A percentile compares a stretch with the other conserved stretches of the same genome.
Evolutionary conservation across 2,888 invertebrate species (phyloP).

Genomic region (Catocala fraxini): DNA sequence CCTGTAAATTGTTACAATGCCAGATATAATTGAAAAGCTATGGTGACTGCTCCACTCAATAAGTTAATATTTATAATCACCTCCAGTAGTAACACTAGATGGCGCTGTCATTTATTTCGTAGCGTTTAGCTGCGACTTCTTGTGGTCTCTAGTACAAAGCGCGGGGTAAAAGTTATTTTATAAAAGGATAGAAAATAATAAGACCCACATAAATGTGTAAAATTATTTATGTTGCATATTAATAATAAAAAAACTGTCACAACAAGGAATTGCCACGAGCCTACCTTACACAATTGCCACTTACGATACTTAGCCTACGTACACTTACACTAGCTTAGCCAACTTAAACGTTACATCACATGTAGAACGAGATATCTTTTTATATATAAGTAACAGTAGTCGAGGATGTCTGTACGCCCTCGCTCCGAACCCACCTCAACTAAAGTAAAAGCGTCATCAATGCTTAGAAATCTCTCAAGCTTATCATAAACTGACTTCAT

Average conservation of each 20-base stretch:
- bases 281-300: conserved; percentile 73
- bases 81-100: too few relatives aligned
- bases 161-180: too few relatives aligned
- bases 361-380: conserved; percentile 84
- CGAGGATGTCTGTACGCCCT: conserved; percentile 60
- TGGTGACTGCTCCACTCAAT: too few relatives aligned
- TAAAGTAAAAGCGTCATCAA: conserved; percentile 34
- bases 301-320: conserved; percentile 70
- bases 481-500: conserved; percentile 43
- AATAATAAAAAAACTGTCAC: conserved; percentile 82
- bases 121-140: too few relatives aligned
- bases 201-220: conserved; percentile 71
- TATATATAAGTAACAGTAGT: conserved; percentile 74
- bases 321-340: conserved; percentile 69
- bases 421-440: conserved; percentile 67
- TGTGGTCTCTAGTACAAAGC: too few relatives aligned
- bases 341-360: conserved; percentile 86
- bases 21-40: too few relatives aligned
- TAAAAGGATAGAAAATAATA: conserved; percentile 25
- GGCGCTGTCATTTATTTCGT: too few relatives aligned
- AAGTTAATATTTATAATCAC: too few relatives aligned
- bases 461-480: conserved; percentile 47
- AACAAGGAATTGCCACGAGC: conserved; percentile 82
- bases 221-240: conserved; percentile 83
- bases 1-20: too few relatives aligned